Base-by-base conservation (phyloP, 2,888 invertebrate species). In the Lasioglossum lativentre region DNA sequence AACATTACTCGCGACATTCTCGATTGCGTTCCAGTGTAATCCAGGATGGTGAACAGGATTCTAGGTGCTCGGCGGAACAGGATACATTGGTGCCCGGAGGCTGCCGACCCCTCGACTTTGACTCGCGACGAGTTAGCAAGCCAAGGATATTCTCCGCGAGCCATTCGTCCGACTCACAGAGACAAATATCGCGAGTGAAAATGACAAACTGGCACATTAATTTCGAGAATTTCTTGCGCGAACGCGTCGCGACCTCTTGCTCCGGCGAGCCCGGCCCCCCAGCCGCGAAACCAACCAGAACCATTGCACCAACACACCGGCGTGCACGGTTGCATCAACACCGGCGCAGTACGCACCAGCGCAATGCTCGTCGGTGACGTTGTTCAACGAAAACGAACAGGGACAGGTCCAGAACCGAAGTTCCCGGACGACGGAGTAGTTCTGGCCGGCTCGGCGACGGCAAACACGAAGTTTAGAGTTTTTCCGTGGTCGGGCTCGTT, bases 161-260 rank as follows among this genome's bases (percentile, higher is more conserved):
- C 87, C 79, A 85, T 88, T 83, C 82, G 63, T 76, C 70, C 75
- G 80, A 81, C 79, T 86, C 81, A 85, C 89, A 52, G 80, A 83
- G 80, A 89, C 75, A 74, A 81, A 81, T 82, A 72, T 80, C 73
- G 70, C 85, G 90, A 88, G 87, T 90, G 93, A 93, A 92, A 93
- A 93, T 93, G 93, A 93, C 93, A 93, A 93, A 93, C 92, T 88
- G 92, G 88, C 92, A 89, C 92, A 92, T 93, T 91, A 91, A 91
- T 90, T 88, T 88, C 86, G 87, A 79, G 88, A 91, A 92, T 92
- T 91, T 91, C 91, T 91, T 89, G 86, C 90, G 79, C 83, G 82
- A 79, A 75, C 86, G 78, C 80, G 27, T 66, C 78, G 70, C 82
- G 52, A 66, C 27, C 45, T 23, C 63, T 30, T 63, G 63, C 63